These are phyloP conservation scores for Sinohyriopsis cumingii DNA, from an alignment of 2,888 invertebrate genomes.

Conservation along the genomic window DNA sequence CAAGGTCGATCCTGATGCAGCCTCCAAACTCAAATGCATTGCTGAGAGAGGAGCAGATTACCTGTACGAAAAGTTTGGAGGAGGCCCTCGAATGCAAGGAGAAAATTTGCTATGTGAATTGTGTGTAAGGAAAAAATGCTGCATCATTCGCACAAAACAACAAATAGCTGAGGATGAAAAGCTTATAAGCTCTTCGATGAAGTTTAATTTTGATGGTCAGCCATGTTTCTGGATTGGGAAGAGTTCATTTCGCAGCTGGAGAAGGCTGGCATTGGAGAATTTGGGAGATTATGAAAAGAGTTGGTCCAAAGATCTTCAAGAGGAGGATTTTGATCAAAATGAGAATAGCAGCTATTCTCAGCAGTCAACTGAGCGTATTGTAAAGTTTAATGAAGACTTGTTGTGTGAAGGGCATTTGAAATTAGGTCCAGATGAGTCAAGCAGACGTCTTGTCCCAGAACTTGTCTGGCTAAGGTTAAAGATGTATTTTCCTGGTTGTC, in stretches of 20 bases:
- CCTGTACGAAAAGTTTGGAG: constrained; percentile 73
- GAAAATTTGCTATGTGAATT: constrained; percentile 64
- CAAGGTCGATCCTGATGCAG: constrained; percentile 34
- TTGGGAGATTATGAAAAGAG: constrained; percentile 13
- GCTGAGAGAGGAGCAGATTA: constrained; percentile 67
- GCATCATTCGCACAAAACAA: constrained; percentile 72
- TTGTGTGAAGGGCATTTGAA: constrained; percentile 75
- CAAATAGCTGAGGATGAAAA: constrained; percentile 75
- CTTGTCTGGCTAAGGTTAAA: constrained; percentile 75
- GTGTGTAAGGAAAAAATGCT: constrained; percentile 75
- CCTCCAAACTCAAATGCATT: constrained; percentile 45
- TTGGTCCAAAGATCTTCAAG: constrained; percentile 8
- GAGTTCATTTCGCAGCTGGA: constrained; percentile 76
- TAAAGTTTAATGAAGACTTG: constrained; percentile 76
- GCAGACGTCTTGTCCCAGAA: constrained; percentile 74
- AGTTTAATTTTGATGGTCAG: constrained; percentile 59
- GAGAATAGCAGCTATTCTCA: not conserved
- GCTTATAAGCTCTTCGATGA: constrained; percentile 72
- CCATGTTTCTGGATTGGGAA: constrained; percentile 76
- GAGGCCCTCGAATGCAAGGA: constrained; percentile 72
- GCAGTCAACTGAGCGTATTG: constrained; percentile 46
- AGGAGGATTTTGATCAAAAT: constrained; percentile 5
- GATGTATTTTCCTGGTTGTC: constrained; percentile 72
- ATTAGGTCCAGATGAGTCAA: constrained; percentile 67
- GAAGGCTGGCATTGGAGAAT: constrained; percentile 71